Evolutionary conservation across 1,140 invertebrate genomes (phyloP).

Genomic region (Aphaenogaster floridana): DNA sequence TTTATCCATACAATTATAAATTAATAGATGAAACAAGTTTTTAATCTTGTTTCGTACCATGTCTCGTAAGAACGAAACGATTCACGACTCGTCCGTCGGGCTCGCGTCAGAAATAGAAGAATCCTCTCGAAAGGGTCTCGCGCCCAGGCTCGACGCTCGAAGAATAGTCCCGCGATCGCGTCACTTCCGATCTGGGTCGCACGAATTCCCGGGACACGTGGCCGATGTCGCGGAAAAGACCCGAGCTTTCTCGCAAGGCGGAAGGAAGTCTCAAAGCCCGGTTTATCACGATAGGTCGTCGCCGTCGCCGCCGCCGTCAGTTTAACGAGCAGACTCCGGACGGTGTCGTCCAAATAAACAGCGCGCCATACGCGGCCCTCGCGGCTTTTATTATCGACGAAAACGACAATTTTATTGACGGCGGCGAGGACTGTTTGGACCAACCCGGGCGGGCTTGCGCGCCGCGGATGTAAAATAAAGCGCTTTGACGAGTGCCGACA

Average conservation of each 20-base stretch:
- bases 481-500: constrained; percentile 74
- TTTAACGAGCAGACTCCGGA: constrained; percentile 73
- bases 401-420: constrained; percentile 76
- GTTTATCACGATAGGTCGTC: neutral
- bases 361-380: constrained; percentile 65
- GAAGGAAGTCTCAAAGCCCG: constrained; percentile 68
- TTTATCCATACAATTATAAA: neutral
- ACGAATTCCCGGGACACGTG: constrained; percentile 64
- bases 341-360: constrained; percentile 78
- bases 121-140: neutral
- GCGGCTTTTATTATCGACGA: constrained; percentile 78
- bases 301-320: constrained; percentile 35
- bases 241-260: constrained; percentile 74
- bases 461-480: constrained; percentile 57
- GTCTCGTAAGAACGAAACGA: neutral
- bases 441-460: constrained; percentile 65
- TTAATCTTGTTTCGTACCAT: neutral
- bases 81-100: neutral
- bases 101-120: constrained; percentile 54
- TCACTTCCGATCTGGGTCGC: constrained; percentile 41
- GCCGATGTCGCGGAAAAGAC: constrained; percentile 76
- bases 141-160: neutral
- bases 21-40: neutral
- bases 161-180: constrained; percentile 65
- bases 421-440: constrained; percentile 74